These are phyloP conservation scores for Scomberomorus guttatus DNA, from an alignment of 2,797 vertebrate genomes.

Conservation along the genomic window DNA sequence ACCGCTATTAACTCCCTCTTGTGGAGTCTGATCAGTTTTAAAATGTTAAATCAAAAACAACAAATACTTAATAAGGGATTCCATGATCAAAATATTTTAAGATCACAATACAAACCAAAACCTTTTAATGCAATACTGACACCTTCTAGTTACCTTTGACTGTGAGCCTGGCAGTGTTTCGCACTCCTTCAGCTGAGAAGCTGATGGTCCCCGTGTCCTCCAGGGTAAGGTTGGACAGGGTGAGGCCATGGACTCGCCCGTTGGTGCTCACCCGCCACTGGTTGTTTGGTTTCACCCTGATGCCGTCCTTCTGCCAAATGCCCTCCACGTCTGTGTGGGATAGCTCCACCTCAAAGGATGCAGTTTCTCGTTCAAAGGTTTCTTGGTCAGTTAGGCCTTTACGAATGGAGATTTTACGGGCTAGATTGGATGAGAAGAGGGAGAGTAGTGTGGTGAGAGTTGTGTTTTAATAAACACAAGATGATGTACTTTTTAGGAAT, in stretches of 20 bases:
- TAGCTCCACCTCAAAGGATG: conserved; percentile 93
- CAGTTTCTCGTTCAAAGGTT: conserved; percentile 90
- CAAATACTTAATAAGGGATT: too few relatives aligned
- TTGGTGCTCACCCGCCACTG: conserved; percentile 86
- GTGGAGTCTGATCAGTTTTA: too few relatives aligned
- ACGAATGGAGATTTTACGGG: conserved; percentile 88
- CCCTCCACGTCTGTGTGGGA: conserved; percentile 91
- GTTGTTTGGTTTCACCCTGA: conserved; percentile 89
- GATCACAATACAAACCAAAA: too few relatives aligned
- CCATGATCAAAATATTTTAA: too few relatives aligned
- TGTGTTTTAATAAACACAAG: neutral
- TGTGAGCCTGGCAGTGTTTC: conserved; percentile 88
- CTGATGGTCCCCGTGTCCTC: conserved; percentile 92
- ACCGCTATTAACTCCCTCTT: too few relatives aligned
- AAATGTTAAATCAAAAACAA: too few relatives aligned
- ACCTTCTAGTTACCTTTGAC: conserved; percentile 88
- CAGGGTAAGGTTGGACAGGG: conserved; percentile 87
- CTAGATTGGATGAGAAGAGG: conserved; percentile 73
- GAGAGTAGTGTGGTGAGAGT: neutral
- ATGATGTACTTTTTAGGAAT: neutral
- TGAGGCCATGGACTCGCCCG: conserved; percentile 88
- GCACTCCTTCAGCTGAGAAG: conserved; percentile 90
- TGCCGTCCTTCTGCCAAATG: conserved; percentile 92
- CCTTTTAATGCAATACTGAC: too few relatives aligned
- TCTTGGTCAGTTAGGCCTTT: conserved; percentile 88